Conservation (phyloP, 2,797 vertebrate species). For the Epinephelus malabaricus region DNA sequence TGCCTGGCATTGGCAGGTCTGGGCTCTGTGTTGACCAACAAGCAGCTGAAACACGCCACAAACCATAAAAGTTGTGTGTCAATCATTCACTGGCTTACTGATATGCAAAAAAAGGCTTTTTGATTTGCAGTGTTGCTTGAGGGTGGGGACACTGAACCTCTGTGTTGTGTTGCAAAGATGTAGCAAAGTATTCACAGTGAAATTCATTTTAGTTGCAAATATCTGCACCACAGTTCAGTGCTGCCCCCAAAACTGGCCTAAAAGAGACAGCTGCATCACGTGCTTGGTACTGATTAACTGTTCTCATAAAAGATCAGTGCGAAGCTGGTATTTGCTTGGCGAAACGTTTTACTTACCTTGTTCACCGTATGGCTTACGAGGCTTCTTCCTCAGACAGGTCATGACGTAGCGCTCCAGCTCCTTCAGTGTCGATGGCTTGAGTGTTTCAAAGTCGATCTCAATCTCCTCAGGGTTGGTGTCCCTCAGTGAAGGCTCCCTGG, state of each 20-base stretch:
- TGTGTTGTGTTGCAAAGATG: background rate
- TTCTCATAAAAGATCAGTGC: background rate
- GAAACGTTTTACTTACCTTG: slow-evolving; percentile 53
- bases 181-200: background rate
- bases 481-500: slow-evolving; percentile 92
- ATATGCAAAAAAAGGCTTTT: background rate
- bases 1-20: too few relatives aligned
- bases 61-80: background rate
- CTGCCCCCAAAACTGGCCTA: background rate
- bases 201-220: background rate
- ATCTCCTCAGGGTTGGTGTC: slow-evolving; percentile 98
- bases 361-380: slow-evolving; percentile 91
- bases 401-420: slow-evolving; percentile 96
- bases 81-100: background rate
- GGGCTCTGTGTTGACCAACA: background rate
- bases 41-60: background rate
- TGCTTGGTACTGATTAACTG: background rate
- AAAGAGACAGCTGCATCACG: background rate
- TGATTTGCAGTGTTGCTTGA: background rate
- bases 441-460: slow-evolving; percentile 95
- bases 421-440: slow-evolving; percentile 94
- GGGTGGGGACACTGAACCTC: background rate
- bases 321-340: background rate
- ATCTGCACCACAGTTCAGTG: background rate
- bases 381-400: slow-evolving; percentile 94